Base-by-base conservation (phyloP, 2,113 vertebrate species). In the Cinclus mexicanus region DNA sequence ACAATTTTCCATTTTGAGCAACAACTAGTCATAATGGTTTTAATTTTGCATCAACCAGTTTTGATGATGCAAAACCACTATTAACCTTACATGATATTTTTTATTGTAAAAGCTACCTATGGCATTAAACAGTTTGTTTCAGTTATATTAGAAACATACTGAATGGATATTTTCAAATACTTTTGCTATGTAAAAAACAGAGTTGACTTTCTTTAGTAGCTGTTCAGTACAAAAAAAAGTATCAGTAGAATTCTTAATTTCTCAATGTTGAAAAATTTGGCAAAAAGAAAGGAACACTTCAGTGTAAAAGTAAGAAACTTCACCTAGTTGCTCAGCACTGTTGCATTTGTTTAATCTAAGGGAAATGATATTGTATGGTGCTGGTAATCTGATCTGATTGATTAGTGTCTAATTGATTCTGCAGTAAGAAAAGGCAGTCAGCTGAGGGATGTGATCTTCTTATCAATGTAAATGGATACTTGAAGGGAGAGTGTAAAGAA, bases 81-180 rank as follows among this genome's bases (percentile, higher is more conserved):
- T 26, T 47, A 87, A 12, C 12, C 94, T 90, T 64, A 55, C 31
- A 25, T 47, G 12, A 71, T 71, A 4, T 12, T 78, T 89, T 87
- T 67, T 78, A 44, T 68, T 72, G 70, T 79, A 71, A 83, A 60
- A 72, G 17, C 63, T 76, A 55, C 25, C 18, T 89, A 13, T 64
- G 92, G 47, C 76, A 82, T 61, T 59, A 44, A 87, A 87, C 53
- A 75, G 52, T 88, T 94, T 71, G 17, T 92, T 97, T 95, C 80
- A 91, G 44, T 93, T 95, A 64, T 84, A 70, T 94, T 94, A 94
- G 82, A 64, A 89, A 85, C 20, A 29, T 76, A 67, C 28, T 79
- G 61, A 90, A 42, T 95, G 46, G 33, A 76, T 78, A 63, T 65
- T 63, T n/a, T 39, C 13, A 84, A 92, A 94, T 82, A 55, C 25